Evolutionary conservation across 2,888 invertebrate genomes (phyloP), one percentile per base, ranked within the genome.

Genomic region (Eupithecia pulchellata): DNA sequence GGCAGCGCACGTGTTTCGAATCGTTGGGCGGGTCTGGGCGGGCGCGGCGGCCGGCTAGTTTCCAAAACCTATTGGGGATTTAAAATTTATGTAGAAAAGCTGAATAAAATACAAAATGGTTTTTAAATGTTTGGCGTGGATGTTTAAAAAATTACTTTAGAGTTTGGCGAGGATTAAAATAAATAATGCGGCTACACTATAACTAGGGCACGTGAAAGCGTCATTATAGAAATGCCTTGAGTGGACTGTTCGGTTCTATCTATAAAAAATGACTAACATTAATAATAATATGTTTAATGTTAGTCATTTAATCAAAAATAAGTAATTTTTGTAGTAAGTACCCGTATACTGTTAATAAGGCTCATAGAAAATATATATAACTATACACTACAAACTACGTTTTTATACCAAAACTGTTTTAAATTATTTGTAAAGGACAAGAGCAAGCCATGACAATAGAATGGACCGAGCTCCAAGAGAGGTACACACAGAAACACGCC

Each of bases 401-500:
- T 17, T 52, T 29, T 57, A 61, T 20, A 32, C 30, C 34, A 14
- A 55, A 66, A 57, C 57, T 66, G 29, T 64, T 29, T 5, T 29
- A 27, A 68, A 27, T 32, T n/a, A 62, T 67, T 71, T 57, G 4
- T 32, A 68, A 64, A 71, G 68, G n/a, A 68, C 58, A 64, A 68
- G 67, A 75, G 63, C 64, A 29, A 70, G 65, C 68, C 81, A 77
- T 72, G 67, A 64, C 76, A 82, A 78, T 76, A 57, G 62, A 62
- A 64, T 29, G 58, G 64, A 63, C 39, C 65, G 66, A 68, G 66
- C 66, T 63, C 64, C 64, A 39, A 57, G 63, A 58, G 55, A 74
- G 72, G 73, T 78, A 81, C 80, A 80, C 81, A 82, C 80, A 79
- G 78, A 83, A 81, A 83, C 81, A 84, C 78, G 82, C 73, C 68